phyloP scores from a whole-genome alignment of 2,113 vertebrate genomes.

The Strix aluco region DNA sequence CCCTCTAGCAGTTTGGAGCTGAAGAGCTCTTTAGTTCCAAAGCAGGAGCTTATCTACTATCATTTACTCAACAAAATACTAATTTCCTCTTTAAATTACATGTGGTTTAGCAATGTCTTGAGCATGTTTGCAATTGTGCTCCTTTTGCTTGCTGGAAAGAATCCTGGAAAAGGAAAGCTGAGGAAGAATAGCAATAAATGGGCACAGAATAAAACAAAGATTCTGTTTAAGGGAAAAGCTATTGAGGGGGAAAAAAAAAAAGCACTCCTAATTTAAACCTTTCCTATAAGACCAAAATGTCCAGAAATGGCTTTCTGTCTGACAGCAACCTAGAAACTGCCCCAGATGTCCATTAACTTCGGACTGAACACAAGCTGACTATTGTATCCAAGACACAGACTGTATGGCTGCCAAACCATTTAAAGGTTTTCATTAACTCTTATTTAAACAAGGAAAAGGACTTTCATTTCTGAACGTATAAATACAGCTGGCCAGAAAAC shows the following conservation, averaged over 20 bases:
- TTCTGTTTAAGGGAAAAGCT: neutral
- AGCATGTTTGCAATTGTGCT: neutral
- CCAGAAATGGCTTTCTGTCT: slow-evolving; percentile 30
- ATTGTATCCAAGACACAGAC: slow-evolving; percentile 47
- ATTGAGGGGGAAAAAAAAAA: neutral
- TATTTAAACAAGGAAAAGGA: slow-evolving; percentile 45
- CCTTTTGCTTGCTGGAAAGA: neutral
- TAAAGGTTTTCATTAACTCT: slow-evolving; percentile 55
- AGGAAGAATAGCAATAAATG: neutral
- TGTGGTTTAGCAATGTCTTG: neutral
- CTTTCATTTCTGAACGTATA: neutral
- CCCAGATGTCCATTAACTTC: slow-evolving; percentile 52
- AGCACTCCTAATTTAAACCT: slow-evolving; percentile 16
- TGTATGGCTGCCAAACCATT: slow-evolving; percentile 42
- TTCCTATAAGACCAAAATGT: neutral
- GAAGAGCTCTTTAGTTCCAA: neutral
- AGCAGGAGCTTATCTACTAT: neutral
- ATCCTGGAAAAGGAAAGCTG: neutral
- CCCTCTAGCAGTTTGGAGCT: neutral
- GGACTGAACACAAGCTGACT: slow-evolving; percentile 37
- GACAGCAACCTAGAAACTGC: slow-evolving; percentile 1
- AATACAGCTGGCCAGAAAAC: neutral
- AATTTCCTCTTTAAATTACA: slow-evolving; percentile 32
- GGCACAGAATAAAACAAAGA: neutral
- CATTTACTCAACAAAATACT: slow-evolving; percentile 17